These are phyloP conservation scores for Phalacrocorax aristotelis DNA, from an alignment of 2,113 vertebrate genomes.

Conservation along the genomic window DNA sequence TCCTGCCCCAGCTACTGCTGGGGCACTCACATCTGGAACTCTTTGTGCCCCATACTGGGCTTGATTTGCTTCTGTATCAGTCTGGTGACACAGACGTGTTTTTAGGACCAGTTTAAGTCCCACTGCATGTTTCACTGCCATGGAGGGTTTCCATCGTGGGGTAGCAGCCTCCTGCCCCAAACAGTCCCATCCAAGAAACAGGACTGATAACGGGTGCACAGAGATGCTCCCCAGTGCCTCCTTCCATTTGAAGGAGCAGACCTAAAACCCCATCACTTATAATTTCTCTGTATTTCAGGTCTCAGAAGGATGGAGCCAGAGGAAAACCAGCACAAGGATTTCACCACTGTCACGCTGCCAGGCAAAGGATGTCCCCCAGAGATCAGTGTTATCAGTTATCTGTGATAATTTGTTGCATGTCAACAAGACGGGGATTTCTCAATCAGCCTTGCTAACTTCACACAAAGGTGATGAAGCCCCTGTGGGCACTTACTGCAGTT, in stretches of 20 bases:
- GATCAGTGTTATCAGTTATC: slow-evolving; percentile 15
- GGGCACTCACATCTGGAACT: not conserved
- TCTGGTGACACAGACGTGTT: not conserved
- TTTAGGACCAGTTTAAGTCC: not conserved
- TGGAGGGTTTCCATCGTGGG: not conserved
- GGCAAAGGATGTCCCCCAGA: slow-evolving; percentile 54
- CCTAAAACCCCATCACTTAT: not conserved
- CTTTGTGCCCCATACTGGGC: not conserved
- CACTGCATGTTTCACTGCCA: not conserved
- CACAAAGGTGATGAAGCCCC: not conserved
- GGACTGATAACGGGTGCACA: fast-evolving
- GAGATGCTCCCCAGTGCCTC: not conserved
- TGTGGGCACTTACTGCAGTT: not conserved
- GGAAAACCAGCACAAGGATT: slow-evolving; percentile 65
- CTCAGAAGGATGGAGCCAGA: slow-evolving; percentile 66
- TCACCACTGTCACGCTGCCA: slow-evolving; percentile 28
- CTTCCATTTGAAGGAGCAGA: not conserved
- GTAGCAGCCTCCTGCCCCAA: not conserved
- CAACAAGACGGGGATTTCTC: not conserved
- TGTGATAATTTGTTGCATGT: not conserved
- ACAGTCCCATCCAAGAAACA: not conserved
- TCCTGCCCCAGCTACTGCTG: not conserved
- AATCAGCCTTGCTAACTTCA: not conserved
- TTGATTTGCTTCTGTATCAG: not conserved
- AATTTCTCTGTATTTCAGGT: not conserved